Percentiles rank a stretch among this genome's conserved stretches.
These are phyloP conservation scores for Clarias batrachus DNA, from an alignment of 2,113 vertebrate genomes.

Conservation along the genomic window DNA sequence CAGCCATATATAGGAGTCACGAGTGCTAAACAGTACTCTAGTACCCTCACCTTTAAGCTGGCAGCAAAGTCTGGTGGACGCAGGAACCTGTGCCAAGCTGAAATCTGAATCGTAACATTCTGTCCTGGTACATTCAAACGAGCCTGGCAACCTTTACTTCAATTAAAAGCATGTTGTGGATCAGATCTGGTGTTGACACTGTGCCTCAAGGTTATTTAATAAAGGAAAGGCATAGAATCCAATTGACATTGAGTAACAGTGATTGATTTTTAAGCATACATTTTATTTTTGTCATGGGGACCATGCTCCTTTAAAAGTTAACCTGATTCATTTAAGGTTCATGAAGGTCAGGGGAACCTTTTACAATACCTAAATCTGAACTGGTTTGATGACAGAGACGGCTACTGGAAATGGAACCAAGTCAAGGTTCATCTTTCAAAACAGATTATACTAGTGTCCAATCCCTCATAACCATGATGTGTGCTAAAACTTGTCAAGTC, in stretches of 20 bases:
- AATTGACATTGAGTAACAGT: not conserved
- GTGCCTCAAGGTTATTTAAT: not conserved
- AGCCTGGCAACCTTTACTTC: too few species aligned
- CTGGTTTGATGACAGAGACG: not conserved
- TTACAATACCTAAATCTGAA: not conserved
- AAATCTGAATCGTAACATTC: constrained; percentile 1
- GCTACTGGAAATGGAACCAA: not conserved
- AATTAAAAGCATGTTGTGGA: not conserved
- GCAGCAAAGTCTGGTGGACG: not conserved
- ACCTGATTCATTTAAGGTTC: not conserved
- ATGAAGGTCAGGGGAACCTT: too few species aligned
- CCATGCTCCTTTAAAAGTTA: not conserved
- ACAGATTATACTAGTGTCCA: not conserved
- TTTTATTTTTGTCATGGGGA: not conserved
- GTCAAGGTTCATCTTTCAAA: not conserved
- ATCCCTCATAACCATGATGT: not conserved
- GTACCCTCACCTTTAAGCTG: not conserved
- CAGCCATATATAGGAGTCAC: not conserved
- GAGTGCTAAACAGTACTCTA: not conserved
- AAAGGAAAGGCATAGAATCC: not conserved
- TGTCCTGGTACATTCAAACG: constrained; percentile 16
- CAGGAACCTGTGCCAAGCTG: constrained; percentile 12
- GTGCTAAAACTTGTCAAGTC: not conserved
- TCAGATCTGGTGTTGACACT: not conserved
- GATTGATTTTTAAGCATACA: not conserved